These are phyloP conservation scores for Thereva unica DNA, from an alignment of 2,888 invertebrate genomes.

Conservation along the genomic window DNA sequence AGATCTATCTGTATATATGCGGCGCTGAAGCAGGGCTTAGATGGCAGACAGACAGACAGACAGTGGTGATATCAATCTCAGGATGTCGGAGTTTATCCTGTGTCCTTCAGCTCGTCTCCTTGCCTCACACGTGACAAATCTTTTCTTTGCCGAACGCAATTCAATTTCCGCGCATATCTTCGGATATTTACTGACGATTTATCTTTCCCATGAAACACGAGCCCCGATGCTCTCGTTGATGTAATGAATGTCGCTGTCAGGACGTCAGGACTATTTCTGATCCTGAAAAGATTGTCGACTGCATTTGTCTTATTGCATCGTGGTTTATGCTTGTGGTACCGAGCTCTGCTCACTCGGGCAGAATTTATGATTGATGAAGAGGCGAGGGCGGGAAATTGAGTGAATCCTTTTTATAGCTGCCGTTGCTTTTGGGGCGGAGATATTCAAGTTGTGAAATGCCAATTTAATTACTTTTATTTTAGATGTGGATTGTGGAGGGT, in stretches of 20 bases:
- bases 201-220: slow-evolving; percentile 12
- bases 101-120: background rate
- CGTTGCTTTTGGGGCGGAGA: no score
- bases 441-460: no score
- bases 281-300: slow-evolving; percentile 19
- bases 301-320: slow-evolving; percentile 24
- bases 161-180: slow-evolving; percentile 27
- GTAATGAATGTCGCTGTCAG: slow-evolving; percentile 30
- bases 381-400: no score
- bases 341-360: no score
- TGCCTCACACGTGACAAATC: background rate
- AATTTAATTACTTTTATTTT: no score
- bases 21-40: background rate
- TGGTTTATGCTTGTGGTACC: no score
- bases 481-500: no score
- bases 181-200: slow-evolving; percentile 21
- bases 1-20: no score
- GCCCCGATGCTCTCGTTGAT: slow-evolving; percentile 7
- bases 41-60: slow-evolving; percentile 8
- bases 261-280: slow-evolving; percentile 18
- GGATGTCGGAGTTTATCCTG: background rate
- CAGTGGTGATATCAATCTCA: slow-evolving; percentile 13
- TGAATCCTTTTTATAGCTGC: no score
- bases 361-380: no score
- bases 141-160: slow-evolving; percentile 11